Base-by-base conservation (phyloP, 1,140 invertebrate genomes). In the Macrosteles quadrilineatus region DNA sequence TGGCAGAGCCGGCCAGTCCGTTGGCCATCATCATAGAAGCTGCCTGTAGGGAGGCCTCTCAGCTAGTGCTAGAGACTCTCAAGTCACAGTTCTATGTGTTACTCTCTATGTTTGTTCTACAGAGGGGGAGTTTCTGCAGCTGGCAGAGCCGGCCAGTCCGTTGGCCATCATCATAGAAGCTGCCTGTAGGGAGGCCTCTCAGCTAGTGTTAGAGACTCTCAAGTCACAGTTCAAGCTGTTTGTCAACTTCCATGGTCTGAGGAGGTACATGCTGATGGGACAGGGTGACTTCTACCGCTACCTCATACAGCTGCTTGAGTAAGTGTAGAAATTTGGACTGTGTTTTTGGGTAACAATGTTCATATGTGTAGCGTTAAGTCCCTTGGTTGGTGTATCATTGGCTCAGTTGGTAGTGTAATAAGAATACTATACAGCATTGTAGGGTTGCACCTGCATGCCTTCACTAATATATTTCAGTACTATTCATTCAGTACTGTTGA, bases 211-310 rank as follows among this genome's bases (percentile, higher is more conserved):
- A 66, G 90, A 94, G 75, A 89, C 96, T 69, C 85, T 98, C 68
- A 89, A 91, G 69, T 87, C 90, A 71, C 90, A 95, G 71, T 97
- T 95, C 82, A 91, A 95, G 74, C 86, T 98, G 50, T 85, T 96
- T 76, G 91, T 95, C 79, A 96, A 98, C 83, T 85, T 98, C 43
- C 90, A 94, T 73, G 96, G 94, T 4, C 89, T 98, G 79, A 87
- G 95, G 72, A 86, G 91, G 65, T 98, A 98, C 81, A 83, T 98
- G 72, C 83, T 98, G 30, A 85, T 98, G 2, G 95, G 95, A 17
- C 96, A 98, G 83, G 96, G 96, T 11, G 96, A 98, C 83, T 98
- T 98, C 80, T 95, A 97, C 74, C 87, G 93, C 76, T 91, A 96
- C 78, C 86, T 98, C 21, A 91, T 98, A 86, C 92, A 96, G 76